Evolutionary conservation across 2,797 vertebrate genomes (phyloP), one percentile per base, ranked within the genome.

Genomic region (Lagodon rhomboides): DNA sequence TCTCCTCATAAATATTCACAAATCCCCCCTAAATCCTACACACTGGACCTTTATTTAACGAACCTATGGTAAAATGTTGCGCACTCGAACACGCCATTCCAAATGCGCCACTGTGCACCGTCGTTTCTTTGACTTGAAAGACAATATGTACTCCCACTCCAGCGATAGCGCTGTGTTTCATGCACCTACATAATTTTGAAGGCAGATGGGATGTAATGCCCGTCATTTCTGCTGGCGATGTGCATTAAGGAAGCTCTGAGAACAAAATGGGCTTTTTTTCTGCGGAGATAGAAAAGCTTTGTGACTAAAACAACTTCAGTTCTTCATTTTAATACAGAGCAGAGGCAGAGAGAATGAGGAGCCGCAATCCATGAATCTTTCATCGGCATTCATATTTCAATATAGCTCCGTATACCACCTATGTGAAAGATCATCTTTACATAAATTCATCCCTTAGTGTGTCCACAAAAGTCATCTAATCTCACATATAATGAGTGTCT

Each of bases 401-500:
- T 87, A 88, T 81, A 62, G 78, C 83, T 77, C 84, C 82, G 86
- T 86, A 83, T 81, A 77, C 87, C 75, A 87, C 88, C 82, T 83
- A 84, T 74, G 81, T 85, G 86, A 85, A 88, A 86, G 85, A 82
- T 85, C 82, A 89, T 93, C 88, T 91, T 89, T 85, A 92, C 74
- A 84, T 89, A 87, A 93, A 93, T 91, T 81, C 69, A 66, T 86
- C 69, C 84, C 53, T 89, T 82, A 82, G 86, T 88, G 83, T 87
- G 85, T 87, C 85, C 84, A 88, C 83, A 91, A 82, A 91, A 91
- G 88, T 94, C 72, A 59, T 88, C 87, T 94, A 92, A 95, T 95
- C 92, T 94, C 77, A 67, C 71, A 75, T 88, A 90, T 95, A 94
- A 95, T 94, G 91, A 93, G 83, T 85, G 86, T 85, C 87, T 93